These are phyloP conservation scores for Eurystomus glaucurus DNA, from an alignment of 2,797 vertebrate genomes.

Conservation along the genomic window DNA sequence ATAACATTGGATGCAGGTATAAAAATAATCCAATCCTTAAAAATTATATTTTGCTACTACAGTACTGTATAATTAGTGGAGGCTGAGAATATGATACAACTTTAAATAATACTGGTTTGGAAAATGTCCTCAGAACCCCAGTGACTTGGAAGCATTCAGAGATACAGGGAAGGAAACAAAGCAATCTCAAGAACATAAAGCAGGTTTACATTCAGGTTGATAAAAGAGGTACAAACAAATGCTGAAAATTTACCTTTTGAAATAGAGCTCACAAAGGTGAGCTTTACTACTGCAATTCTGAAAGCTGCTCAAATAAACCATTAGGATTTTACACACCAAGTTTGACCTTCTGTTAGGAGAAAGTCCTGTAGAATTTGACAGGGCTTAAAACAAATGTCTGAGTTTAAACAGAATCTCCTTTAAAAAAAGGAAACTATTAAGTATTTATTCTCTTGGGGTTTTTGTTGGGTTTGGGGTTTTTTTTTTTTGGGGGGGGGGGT, in stretches of 20 bases:
- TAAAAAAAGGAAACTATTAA: not conserved
- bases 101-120: conserved; percentile 85
- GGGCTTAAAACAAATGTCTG: not conserved
- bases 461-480: not conserved
- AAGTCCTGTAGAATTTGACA: conserved; percentile 16
- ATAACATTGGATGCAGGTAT: conserved; percentile 80
- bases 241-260: conserved; percentile 14
- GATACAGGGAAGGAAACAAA: conserved; percentile 48
- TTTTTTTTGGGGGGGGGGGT: not conserved
- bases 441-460: not conserved
- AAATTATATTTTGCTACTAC: conserved; percentile 84
- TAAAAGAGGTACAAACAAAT: conserved; percentile 61
- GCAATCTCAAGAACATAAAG: conserved; percentile 50
- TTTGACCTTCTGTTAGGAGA: not conserved
- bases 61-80: conserved; percentile 84
- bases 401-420: not conserved
- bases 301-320: conserved; percentile 28
- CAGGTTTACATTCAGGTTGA: conserved; percentile 50
- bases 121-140: conserved; percentile 67
- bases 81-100: conserved; percentile 81
- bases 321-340: not conserved
- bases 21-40: conserved; percentile 87
- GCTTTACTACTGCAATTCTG: not conserved
- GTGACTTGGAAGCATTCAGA: conserved; percentile 64
- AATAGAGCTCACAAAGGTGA: not conserved